Base-by-base conservation (phyloP, 1,140 invertebrate species). In the Epicauta chinensis region DNA sequence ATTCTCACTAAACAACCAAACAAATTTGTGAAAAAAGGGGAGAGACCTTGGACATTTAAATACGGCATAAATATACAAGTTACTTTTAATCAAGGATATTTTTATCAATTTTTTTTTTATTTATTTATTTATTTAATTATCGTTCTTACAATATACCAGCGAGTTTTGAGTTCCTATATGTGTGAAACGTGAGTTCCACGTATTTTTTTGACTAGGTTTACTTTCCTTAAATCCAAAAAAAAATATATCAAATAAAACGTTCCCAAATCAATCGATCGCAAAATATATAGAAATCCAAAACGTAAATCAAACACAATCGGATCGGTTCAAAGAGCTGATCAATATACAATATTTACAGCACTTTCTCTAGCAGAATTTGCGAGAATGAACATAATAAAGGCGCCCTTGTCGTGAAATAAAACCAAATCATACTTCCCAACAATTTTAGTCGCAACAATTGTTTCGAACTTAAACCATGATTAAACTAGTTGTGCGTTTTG, bases 141-240 rank as follows among this genome's bases (percentile, higher is more conserved):
- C 56, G 59, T 65, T 69, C 67, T 71, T 71, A 71, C 60, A 65
- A 68, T 67, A 66, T 70, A 71, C 68, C 65, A 71, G 69, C 69
- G 69, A 71, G 69, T 71, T 68, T 71, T 68, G 67, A 71, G 69
- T 71, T 71, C 69, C 69, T 71, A 69, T 70, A 56, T 50, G 62
- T 66, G 23, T 23, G 63, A 63, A 61, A 60, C 56, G 45, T 53
- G 52, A 51, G 35, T 53, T 60, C 51, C 53, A 58, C 50, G 40
- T 63, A 63, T 34, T 11, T 34, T 34, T 34, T 66, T 71, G 67
- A 71, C 67, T 71, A 71, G 67, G 62, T 66, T 11, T 69, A 64
- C 61, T 66, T 66, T 63, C 59, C 59, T 56, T 61, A 63, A 61
- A 63, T 60, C 17, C 34, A 36, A 49, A 48, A 45, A 58, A 58